Conservation (phyloP, 2,113 vertebrate genomes). For the Vimba vimba region DNA sequence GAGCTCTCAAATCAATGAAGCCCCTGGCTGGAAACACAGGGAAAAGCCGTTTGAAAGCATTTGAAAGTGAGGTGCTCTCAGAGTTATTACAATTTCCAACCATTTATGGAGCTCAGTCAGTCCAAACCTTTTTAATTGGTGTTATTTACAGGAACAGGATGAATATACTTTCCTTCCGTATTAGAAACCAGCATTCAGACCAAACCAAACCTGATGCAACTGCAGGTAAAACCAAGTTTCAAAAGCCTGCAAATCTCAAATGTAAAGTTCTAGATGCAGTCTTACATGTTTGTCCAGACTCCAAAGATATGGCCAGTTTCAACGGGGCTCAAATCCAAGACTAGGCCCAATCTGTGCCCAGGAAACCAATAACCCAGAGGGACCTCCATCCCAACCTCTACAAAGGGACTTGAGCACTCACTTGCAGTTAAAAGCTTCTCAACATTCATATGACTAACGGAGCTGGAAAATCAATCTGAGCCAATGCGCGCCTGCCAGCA, state of each 20-base stretch:
- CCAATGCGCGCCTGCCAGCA: conserved; percentile 10
- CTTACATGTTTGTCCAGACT: background rate
- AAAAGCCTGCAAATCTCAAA: background rate
- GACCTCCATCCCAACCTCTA: background rate
- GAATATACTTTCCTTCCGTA: background rate
- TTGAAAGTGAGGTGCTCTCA: background rate
- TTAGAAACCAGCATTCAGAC: background rate
- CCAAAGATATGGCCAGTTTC: background rate
- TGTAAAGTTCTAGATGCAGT: background rate
- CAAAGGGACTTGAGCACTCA: conserved; percentile 3
- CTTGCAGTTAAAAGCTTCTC: conserved; percentile 36
- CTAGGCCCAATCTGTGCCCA: background rate
- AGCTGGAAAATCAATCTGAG: conserved; percentile 29
- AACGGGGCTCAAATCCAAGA: background rate
- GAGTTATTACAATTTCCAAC: conserved; percentile 13
- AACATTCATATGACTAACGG: conserved; percentile 26
- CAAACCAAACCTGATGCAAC: background rate
- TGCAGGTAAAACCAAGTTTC: background rate
- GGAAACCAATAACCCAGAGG: conserved; percentile 11
- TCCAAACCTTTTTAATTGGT: background rate
- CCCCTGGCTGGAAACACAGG: background rate
- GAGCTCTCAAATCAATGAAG: conserved; percentile 37
- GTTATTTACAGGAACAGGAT: background rate
- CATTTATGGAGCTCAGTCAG: background rate
- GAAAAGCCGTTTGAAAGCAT: background rate